Percentiles rank a stretch among this genome's conserved stretches.
Evolutionary conservation across 92 coral and sea anemone genomes (phyloP).

Genomic region (Chrysogorgia sp.): DNA sequence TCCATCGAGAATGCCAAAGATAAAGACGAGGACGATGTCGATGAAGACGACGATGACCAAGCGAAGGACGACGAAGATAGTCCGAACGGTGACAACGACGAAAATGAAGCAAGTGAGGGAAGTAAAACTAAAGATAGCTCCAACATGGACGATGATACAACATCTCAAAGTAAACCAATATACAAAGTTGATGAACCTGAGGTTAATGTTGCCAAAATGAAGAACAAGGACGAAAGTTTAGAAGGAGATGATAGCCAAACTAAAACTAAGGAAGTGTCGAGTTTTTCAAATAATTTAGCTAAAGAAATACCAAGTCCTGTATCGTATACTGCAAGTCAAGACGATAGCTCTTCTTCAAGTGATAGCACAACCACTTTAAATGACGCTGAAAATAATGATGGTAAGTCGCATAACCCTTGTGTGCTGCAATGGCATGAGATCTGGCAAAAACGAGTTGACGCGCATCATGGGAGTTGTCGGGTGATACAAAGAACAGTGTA

Average conservation of each 20-base stretch:
- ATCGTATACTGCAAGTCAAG: background rate
- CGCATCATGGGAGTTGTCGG: too few relatives aligned
- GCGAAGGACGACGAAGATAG: constrained; percentile 23
- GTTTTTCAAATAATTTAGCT: constrained; percentile 7
- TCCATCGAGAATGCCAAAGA: background rate
- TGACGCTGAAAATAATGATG: background rate
- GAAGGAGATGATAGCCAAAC: constrained; percentile 10
- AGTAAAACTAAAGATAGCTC: constrained; percentile 4
- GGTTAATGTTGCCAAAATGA: background rate
- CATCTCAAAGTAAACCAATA: background rate
- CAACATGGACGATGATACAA: background rate
- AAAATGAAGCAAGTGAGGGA: background rate
- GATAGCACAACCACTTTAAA: background rate
- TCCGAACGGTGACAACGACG: background rate
- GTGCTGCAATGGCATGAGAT: background rate
- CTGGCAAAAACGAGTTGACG: background rate
- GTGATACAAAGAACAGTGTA: too few relatives aligned
- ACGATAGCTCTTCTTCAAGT: background rate
- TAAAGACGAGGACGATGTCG: background rate
- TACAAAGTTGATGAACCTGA: constrained; percentile 24
- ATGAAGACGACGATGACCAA: constrained; percentile 24
- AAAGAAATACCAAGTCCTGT: background rate
- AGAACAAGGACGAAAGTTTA: constrained; percentile 11
- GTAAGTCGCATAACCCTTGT: background rate
- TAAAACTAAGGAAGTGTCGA: constrained; percentile 2